These are phyloP conservation scores for Pseudorhombus dupliciocellatus DNA, from an alignment of 2,113 vertebrate genomes.

Conservation along the genomic window DNA sequence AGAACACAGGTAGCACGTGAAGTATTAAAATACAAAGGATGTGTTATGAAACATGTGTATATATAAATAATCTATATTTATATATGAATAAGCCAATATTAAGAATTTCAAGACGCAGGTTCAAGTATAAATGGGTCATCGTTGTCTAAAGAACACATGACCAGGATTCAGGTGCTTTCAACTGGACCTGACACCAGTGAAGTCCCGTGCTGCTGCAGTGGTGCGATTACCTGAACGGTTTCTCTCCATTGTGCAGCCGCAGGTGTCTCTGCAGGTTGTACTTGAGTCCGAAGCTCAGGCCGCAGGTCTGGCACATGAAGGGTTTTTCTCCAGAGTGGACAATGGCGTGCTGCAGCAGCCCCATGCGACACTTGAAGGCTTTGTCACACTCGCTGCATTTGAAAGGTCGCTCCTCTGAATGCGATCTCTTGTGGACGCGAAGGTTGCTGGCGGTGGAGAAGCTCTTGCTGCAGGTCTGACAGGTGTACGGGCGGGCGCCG, in stretches of 20 bases:
- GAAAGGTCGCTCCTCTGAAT: conserved; percentile 65
- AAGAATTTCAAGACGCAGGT: too few species aligned
- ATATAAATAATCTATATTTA: too few species aligned
- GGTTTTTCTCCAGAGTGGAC: conserved; percentile 72
- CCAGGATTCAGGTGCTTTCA: too few species aligned
- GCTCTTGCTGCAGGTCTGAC: conserved; percentile 58
- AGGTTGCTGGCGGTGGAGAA: conserved; percentile 73
- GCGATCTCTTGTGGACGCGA: conserved; percentile 68
- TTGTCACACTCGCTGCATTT: conserved; percentile 67
- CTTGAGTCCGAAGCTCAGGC: conserved; percentile 68
- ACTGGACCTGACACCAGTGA: too few species aligned
- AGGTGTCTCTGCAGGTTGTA: conserved; percentile 76
- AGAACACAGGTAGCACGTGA: not conserved
- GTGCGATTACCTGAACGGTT: conserved; percentile 56
- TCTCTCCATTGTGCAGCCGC: conserved; percentile 71
- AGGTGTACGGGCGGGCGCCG: conserved; percentile 62
- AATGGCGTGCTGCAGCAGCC: conserved; percentile 70
- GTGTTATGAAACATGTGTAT: too few species aligned
- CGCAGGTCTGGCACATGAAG: conserved; percentile 65
- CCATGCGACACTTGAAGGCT: conserved; percentile 70
- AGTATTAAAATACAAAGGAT: too few species aligned
- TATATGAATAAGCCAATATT: too few species aligned
- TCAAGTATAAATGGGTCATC: too few species aligned
- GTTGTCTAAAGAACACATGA: too few species aligned
- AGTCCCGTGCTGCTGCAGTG: not conserved